Evolutionary conservation across 2,888 invertebrate species (phyloP).

Genomic region (Chaetoderma sp.): DNA sequence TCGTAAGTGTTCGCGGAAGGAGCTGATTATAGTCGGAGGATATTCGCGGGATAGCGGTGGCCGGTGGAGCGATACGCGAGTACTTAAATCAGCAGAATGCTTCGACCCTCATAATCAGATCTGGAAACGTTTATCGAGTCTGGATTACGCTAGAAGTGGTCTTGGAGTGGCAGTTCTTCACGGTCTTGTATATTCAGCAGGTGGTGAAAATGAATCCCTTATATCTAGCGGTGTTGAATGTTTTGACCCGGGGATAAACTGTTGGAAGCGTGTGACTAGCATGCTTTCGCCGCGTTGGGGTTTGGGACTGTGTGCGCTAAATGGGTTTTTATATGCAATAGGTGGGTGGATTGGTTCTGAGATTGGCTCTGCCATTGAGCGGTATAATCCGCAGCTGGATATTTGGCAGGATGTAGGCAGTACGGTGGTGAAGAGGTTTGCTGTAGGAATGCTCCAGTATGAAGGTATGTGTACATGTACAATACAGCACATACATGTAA

Average conservation of each 20-base stretch:
- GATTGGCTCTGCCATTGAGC: constrained; percentile 88
- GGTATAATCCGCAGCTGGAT: constrained; percentile 84
- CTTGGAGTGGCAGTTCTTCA: constrained; percentile 88
- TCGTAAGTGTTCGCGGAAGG: constrained; percentile 86
- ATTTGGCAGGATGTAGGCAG: constrained; percentile 83
- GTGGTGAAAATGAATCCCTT: constrained; percentile 87
- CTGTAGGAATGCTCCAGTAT: constrained; percentile 90
- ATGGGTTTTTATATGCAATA: constrained; percentile 86
- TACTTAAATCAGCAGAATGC: constrained; percentile 85
- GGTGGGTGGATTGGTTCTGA: constrained; percentile 95
- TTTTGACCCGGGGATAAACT: constrained; percentile 58
- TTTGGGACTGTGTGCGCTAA: constrained; percentile 87
- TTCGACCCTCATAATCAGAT: constrained; percentile 71
- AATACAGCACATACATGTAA: no score
- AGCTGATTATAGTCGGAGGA: constrained; percentile 89
- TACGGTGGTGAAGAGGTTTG: constrained; percentile 87
- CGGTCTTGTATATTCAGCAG: constrained; percentile 89
- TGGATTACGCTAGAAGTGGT: constrained; percentile 86
- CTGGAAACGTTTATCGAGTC: constrained; percentile 72
- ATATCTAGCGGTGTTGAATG: constrained; percentile 74
- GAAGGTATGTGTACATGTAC: constrained; percentile 82
- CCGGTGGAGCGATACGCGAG: constrained; percentile 78
- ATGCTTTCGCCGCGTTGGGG: constrained; percentile 77
- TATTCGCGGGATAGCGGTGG: constrained; percentile 86
- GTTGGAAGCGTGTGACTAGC: constrained; percentile 74